These are phyloP conservation scores for Panthera leo DNA, from an alignment of 2,113 vertebrate genomes.

Conservation along the genomic window DNA sequence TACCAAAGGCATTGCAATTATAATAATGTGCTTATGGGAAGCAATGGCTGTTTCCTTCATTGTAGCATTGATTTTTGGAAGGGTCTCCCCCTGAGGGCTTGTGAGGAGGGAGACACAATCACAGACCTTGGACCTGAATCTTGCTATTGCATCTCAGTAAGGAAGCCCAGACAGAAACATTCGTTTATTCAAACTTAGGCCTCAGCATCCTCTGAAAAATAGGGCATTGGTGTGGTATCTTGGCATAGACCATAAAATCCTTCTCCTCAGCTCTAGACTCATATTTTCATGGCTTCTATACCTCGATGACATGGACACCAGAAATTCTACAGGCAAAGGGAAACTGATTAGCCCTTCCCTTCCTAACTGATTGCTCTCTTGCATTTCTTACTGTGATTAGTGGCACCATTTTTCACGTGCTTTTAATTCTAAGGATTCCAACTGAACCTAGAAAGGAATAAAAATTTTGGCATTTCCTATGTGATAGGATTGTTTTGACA, in stretches of 20 bases:
- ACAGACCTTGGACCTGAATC: neutral
- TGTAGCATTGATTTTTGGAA: neutral
- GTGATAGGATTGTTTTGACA: neutral
- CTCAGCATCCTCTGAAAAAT: neutral
- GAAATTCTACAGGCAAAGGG: neutral
- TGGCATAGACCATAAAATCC: too few relatives aligned
- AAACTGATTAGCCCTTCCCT: neutral
- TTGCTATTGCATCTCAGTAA: neutral
- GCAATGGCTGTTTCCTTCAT: neutral
- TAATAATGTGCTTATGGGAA: neutral
- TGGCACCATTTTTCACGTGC: rapidly evolving
- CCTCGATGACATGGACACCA: neutral
- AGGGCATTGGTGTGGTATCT: neutral
- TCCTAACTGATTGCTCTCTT: neutral
- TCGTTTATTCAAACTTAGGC: neutral
- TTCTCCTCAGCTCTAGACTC: neutral
- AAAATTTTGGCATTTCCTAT: neutral
- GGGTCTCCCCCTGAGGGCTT: neutral
- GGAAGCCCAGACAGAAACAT: neutral
- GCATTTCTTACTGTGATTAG: neutral
- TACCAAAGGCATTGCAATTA: neutral
- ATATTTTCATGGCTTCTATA: neutral
- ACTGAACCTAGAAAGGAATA: neutral
- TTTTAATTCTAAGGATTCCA: neutral
- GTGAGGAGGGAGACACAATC: neutral